Evolutionary conservation across 1,140 invertebrate species (phyloP).

Genomic region (Leucophenga varia): DNA sequence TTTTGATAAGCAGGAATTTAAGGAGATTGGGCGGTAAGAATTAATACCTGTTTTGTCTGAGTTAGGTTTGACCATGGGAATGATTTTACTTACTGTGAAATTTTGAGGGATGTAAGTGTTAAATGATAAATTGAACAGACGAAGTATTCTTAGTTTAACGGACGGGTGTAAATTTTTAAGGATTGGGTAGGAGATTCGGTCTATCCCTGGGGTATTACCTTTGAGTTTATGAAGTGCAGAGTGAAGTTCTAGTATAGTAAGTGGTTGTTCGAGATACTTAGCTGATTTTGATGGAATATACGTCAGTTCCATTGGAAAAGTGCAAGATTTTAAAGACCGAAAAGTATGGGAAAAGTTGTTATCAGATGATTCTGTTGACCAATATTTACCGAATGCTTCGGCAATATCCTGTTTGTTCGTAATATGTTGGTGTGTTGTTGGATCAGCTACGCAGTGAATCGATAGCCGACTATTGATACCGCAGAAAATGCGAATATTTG

Average conservation of each 20-base stretch:
- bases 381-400: too few relatives aligned
- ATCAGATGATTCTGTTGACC: background rate
- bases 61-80: slow-evolving; percentile 4
- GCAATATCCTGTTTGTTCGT: background rate
- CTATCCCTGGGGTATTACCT: slow-evolving; percentile 4
- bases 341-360: slow-evolving; percentile 7
- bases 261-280: background rate
- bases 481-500: slow-evolving; percentile 14
- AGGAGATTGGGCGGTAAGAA: slow-evolving; percentile 3
- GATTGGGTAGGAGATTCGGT: background rate
- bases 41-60: background rate
- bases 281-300: slow-evolving; percentile 4
- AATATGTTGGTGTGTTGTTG: too few relatives aligned
- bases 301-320: background rate
- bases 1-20: slow-evolving; percentile 6
- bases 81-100: slow-evolving; percentile 1
- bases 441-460: slow-evolving; percentile 7
- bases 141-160: background rate
- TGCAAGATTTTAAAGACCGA: slow-evolving; percentile 2
- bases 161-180: slow-evolving; percentile 1
- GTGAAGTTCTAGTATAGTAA: slow-evolving; percentile 1
- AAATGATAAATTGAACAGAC: background rate
- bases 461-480: slow-evolving; percentile 8
- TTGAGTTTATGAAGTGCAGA: background rate
- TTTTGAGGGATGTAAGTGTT: slow-evolving; percentile 1